Conservation (phyloP, 2,888 invertebrate species). For the Ischnura elegans region DNA sequence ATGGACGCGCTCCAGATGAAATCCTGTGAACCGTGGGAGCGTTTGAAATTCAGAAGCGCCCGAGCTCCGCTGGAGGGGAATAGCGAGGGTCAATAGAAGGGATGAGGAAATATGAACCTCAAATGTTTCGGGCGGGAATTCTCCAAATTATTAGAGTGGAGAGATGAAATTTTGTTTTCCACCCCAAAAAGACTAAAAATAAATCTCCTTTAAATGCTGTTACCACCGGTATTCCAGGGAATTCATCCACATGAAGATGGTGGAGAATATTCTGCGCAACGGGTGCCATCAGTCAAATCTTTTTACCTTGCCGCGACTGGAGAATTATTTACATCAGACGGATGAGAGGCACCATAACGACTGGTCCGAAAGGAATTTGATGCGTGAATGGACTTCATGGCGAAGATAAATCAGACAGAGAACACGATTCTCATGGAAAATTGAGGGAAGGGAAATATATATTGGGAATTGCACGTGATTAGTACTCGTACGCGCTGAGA, state of each 20-base stretch:
- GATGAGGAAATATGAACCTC: background rate
- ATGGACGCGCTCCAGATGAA: background rate
- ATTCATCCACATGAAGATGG: background rate
- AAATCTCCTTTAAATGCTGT: background rate
- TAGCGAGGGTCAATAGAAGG: background rate
- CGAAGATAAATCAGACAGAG: background rate
- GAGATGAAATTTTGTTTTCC: background rate
- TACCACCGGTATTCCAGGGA: background rate
- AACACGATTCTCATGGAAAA: background rate
- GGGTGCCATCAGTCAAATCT: background rate
- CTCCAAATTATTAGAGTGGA: background rate
- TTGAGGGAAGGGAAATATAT: too few relatives aligned
- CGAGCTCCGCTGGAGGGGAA: background rate
- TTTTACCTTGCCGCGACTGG: background rate
- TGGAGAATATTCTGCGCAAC: background rate
- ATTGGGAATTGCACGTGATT: too few relatives aligned
- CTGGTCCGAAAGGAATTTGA: background rate
- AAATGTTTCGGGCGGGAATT: background rate
- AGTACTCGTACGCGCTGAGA: too few relatives aligned
- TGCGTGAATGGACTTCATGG: background rate
- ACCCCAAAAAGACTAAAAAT: background rate
- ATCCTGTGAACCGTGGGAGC: background rate
- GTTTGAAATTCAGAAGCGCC: background rate
- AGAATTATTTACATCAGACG: background rate
- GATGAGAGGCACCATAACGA: background rate